phyloP scores from a whole-genome alignment of 92 coral and sea anemone genomes.

The Siderastrea radians region DNA sequence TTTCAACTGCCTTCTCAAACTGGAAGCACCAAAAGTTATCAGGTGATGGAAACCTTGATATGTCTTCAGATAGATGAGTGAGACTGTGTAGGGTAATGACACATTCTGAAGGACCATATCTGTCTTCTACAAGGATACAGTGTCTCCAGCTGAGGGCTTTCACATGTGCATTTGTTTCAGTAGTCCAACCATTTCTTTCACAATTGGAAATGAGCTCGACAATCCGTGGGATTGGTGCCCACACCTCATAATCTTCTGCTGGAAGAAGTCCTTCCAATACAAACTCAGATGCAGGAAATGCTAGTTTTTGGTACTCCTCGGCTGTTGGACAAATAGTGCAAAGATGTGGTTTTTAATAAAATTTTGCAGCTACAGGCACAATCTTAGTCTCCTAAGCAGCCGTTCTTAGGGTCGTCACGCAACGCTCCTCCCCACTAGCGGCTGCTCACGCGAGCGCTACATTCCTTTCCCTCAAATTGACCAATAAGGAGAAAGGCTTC shows the following conservation, averaged over 20 bases:
- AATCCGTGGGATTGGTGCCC: constrained; percentile 65
- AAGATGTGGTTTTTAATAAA: too few species aligned
- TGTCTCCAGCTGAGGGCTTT: constrained; percentile 54
- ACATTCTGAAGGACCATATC: constrained; percentile 47
- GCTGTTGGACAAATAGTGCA: too few species aligned
- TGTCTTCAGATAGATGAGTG: constrained; percentile 52
- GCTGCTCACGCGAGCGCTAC: too few species aligned
- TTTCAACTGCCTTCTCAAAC: constrained; percentile 51
- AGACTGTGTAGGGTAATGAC: constrained; percentile 61
- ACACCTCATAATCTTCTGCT: constrained; percentile 31
- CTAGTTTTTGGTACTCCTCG: not conserved
- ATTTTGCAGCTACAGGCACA: too few species aligned
- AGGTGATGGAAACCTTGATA: constrained; percentile 60
- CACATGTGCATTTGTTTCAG: constrained; percentile 35
- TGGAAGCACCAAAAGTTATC: constrained; percentile 34
- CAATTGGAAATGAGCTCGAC: constrained; percentile 40
- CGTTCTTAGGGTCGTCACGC: too few species aligned
- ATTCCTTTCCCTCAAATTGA: too few species aligned
- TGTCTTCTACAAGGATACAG: constrained; percentile 62
- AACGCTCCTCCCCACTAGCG: too few species aligned
- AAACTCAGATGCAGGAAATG: constrained; percentile 8
- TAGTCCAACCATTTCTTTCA: constrained; percentile 67
- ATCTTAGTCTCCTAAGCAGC: too few species aligned
- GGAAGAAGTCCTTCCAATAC: constrained; percentile 42
- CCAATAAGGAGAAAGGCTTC: too few species aligned